Evolutionary conservation across 2,113 vertebrate genomes (phyloP), one percentile per base, ranked within the genome.

Genomic region (Potamarius usumacintae): DNA sequence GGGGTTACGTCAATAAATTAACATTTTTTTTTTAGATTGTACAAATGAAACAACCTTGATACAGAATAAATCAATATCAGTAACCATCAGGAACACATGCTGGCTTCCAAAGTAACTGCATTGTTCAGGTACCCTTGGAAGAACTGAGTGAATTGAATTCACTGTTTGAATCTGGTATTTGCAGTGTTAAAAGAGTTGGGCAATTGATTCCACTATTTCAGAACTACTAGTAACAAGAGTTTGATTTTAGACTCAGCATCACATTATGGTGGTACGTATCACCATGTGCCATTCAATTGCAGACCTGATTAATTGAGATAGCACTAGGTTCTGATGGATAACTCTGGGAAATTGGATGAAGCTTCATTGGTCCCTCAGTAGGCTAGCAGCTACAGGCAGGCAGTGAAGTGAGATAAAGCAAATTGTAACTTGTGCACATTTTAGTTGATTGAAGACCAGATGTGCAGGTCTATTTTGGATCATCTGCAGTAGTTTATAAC

Each of bases 401-500:
- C 57, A 62, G n/a, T 42, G 57, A 60, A 81, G 18, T 81, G 57
- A 81, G 79, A 81, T 60, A 58, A 81, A 81, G 55, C 4, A 2
- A 60, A 42, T 60, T 81, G 55, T 60, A 80, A 27, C 52, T 57
- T 80, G 77, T 77, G 48, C 74, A 77, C 25, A 10, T 42, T 81
- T 81, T 81, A 81, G 18, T 60, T 81, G 57, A 42, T 34, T 57
- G n/a, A 27, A 55, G 48, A 80, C 15, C 52, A 80, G 77, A 80
- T 58, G 53, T 58, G 53, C n/a, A 18, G 77, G 53, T 80, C 15
- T 80, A 34, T 80, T 58, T 53, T n/a, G 20, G 25, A 83, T 53
- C 25, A 83, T 42, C 63, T 69, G 20, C 63, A 48, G 67, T 48
- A 34, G 50, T 48, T 82, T n/a, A 48, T 34, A 48, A 27, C 53